These are phyloP conservation scores for Amblyraja radiata DNA, from an alignment of 2,797 vertebrate genomes.

Conservation along the genomic window DNA sequence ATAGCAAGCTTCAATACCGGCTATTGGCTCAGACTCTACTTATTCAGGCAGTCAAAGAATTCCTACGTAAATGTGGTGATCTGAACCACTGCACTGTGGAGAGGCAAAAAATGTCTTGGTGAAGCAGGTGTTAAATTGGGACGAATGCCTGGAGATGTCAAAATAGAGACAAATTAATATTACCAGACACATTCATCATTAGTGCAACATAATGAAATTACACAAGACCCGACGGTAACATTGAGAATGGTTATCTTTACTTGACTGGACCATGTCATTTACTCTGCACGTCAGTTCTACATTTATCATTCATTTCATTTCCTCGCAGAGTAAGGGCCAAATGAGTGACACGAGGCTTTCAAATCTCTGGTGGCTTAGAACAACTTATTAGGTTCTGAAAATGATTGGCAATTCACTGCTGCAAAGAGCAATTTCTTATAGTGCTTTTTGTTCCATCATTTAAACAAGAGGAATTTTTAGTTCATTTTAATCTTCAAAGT, in stretches of 20 bases:
- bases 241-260: conserved; percentile 28
- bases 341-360: conserved; percentile 31
- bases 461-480: conserved; percentile 40
- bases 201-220: conserved; percentile 33
- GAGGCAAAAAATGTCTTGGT: background rate
- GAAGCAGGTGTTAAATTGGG: background rate
- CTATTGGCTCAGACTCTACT: background rate
- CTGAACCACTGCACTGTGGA: background rate
- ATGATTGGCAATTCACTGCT: conserved; percentile 29
- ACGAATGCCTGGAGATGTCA: background rate
- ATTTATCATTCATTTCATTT: conserved; percentile 32
- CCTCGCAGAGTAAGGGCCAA: background rate
- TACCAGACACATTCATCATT: conserved; percentile 31
- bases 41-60: background rate
- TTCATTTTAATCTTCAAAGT: conserved; percentile 37
- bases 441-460: conserved; percentile 40
- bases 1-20: background rate
- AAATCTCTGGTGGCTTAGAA: conserved; percentile 34
- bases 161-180: conserved; percentile 34
- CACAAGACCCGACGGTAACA: conserved; percentile 16
- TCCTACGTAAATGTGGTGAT: background rate
- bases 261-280: conserved; percentile 26
- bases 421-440: conserved; percentile 35
- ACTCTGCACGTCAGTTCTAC: conserved; percentile 9
- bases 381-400: conserved; percentile 36